A percentile compares a stretch with the other conserved stretches of the same genome.
Evolutionary conservation across 2,888 invertebrate genomes (phyloP).

Genomic region (Cantharis rufa): DNA sequence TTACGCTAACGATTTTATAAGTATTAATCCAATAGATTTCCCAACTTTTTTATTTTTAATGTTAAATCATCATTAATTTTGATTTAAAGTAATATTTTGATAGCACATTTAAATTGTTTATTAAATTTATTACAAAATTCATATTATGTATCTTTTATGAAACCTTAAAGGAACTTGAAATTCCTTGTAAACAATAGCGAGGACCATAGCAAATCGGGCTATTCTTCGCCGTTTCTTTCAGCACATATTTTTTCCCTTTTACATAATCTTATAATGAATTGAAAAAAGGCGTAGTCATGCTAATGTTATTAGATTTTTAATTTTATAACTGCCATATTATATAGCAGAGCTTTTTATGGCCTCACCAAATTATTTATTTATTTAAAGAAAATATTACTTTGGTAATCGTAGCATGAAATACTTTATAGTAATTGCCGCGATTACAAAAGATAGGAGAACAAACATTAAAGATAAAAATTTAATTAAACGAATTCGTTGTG

Average conservation of each 20-base stretch:
- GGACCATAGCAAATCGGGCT: slow-evolving; percentile 26
- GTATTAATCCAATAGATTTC: background rate
- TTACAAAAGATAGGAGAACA: background rate
- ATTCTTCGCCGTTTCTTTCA: slow-evolving; percentile 24
- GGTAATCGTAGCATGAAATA: background rate
- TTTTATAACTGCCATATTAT: slow-evolving; percentile 13
- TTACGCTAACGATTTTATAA: background rate
- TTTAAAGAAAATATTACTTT: background rate
- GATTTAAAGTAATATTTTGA: background rate
- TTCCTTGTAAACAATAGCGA: slow-evolving; percentile 31
- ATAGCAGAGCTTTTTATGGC: background rate
- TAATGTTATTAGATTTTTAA: slow-evolving; percentile 37
- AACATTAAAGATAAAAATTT: background rate
- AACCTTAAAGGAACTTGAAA: slow-evolving; percentile 13
- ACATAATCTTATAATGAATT: slow-evolving; percentile 34
- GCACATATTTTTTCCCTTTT: slow-evolving; percentile 37
- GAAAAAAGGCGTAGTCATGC: slow-evolving; percentile 40
- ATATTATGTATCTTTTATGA: slow-evolving; percentile 11
- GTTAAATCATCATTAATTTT: background rate
- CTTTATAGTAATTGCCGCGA: background rate
- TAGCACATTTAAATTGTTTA: background rate
- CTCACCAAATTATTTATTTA: background rate
- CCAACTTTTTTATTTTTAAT: background rate
- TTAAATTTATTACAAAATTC: slow-evolving; percentile 1
- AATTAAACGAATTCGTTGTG: background rate